Base-by-base conservation (phyloP, 2,797 vertebrate species). In the Zalophus californianus region DNA sequence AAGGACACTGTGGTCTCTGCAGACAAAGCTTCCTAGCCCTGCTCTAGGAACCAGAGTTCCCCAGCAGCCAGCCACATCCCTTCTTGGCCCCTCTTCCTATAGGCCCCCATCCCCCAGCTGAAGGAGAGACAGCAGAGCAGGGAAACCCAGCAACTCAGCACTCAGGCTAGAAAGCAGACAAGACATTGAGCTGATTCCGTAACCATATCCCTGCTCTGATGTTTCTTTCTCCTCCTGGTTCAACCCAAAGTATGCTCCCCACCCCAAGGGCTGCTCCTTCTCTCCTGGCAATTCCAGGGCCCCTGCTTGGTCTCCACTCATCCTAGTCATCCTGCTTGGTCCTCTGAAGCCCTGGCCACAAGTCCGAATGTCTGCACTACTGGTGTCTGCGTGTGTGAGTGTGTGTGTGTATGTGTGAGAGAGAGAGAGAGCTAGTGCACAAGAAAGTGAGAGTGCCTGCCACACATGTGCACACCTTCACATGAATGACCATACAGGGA, bases 261-360 rank as follows among this genome's bases (percentile, higher is more conserved):
- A 0, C 18, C 21, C 18, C 44, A 48, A 79, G 29, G 38, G 32
- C 41, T 60, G 35, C 12, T 78, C 35, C 84, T 77, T 92, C 62
- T 64, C 29, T 15, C 0, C 3, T 20, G 16, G 72, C 6, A n/a
- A 14, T 10, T 23, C 35, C 16, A 6, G 1, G 1, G 25, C 21
- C 35, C 29, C 41, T 38, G 13, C 11, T 48, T 7, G 48, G 20
- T 79, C 78, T 94, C 91, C 38, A 41, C 0, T 0, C 3, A 29
- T 41, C 58, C 48, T 52, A 29, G 48, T 25, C 8, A 60, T 38
- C 73, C 41, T 79, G 32, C 66, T 62, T 9, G 7, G 78, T 35
- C 44, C 60, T 66, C 79, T 52, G n/a, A 88, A n/a, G n/a, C 70
- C 15, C 68, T 58, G 66, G 32, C 35, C n/a, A 32, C 1, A 41